Base-by-base conservation (phyloP, 2,113 vertebrate genomes). In the Prinia subflava region DNA sequence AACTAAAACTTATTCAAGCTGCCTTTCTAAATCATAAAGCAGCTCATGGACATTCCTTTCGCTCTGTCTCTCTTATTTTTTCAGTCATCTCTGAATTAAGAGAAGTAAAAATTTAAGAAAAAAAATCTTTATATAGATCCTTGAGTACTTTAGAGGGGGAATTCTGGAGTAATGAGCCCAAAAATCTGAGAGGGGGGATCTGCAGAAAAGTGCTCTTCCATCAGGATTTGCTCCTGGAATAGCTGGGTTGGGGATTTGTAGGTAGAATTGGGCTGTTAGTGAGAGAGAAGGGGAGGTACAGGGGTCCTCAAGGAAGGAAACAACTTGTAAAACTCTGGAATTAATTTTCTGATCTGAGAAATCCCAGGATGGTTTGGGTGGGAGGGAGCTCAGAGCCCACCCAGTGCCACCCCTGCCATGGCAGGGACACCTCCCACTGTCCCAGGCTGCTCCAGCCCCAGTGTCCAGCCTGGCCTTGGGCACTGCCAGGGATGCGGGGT, bases 311-410 rank as follows among this genome's bases (percentile, higher is more conserved):
- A 41, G 52, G 52, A 57, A 75, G 23, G 23, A 21, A 59, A 12
- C 52, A 73, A 22, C 49, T 75, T 83, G 14, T 42, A 9, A 79
- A 76, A 71, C 31, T 81, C 39, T 42, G 47, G 5, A 20, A 76
- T 50, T 35, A 4, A 22, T 62, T 78, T 53, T 78, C 39, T 77
- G 13, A 21, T 78, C 37, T 33, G 70, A 39, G 37, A 89, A 73
- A 44, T 55, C 27, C 23, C 35, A 39, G 27, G 4, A 3, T 37
- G 42, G 5, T 33, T 65, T 65, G 52, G 39, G 11, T 24, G 30
- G 42, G 33, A 67, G 2, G 10, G 60, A 13, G 4, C 1, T 24
- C 0, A 37, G 4, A 65, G 0, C 21, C 1, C 67, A 10, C 0
- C 49, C 65, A 30, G 9, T 8, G 1, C 42, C 76, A 71, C 2